Evolutionary conservation across 2,888 invertebrate species (phyloP), one percentile per base, ranked within the genome.

Genomic region (Pogonocherus hispidulus): DNA sequence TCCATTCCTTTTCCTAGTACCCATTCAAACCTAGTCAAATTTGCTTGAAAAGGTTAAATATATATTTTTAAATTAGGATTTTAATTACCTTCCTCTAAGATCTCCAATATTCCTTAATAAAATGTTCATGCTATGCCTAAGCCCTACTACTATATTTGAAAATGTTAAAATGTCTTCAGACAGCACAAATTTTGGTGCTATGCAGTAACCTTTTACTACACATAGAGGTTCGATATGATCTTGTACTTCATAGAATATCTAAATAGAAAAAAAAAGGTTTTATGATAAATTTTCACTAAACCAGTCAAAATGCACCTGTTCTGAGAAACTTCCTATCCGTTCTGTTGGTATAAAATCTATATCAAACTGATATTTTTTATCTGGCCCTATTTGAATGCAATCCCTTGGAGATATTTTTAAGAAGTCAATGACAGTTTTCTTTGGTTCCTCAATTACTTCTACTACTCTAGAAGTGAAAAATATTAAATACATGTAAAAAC

Each of bases 101-200:
- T 90, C 89, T 2, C 90, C 90, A 5, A 82, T 85, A 80, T 90
- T 90, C 54, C 81, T 81, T 75, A 90, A 82, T 32, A 87, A 78
- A 20, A 90, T 79, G 73, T 84, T 87, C 27, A 86, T 78, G 6
- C 84, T 83, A 44, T 81, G 83, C 18, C 79, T 79, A 66, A 86
- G 87, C 16, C 87, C 86, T 69, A 86, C 82, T 5, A 87, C 85
- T 0, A 90, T 86, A 35, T 86, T 86, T n/a, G 88, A 88, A 74
- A 90, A 90, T 8, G 87, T 84, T 41, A 90, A 79, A 18, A 84
- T 80, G n/a, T 81, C 80, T 27, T 86, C 84, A 74, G 87, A 88
- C 19, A 90, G 81, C 6, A 78, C 79, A 75, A 88, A 87, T 69
- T 88, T 86, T 46, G 87, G 83, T 9, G 86, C 88, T 8, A 88